Evolutionary conservation across 1,140 invertebrate species (phyloP).

Genomic region (Trichoplusia ni): DNA sequence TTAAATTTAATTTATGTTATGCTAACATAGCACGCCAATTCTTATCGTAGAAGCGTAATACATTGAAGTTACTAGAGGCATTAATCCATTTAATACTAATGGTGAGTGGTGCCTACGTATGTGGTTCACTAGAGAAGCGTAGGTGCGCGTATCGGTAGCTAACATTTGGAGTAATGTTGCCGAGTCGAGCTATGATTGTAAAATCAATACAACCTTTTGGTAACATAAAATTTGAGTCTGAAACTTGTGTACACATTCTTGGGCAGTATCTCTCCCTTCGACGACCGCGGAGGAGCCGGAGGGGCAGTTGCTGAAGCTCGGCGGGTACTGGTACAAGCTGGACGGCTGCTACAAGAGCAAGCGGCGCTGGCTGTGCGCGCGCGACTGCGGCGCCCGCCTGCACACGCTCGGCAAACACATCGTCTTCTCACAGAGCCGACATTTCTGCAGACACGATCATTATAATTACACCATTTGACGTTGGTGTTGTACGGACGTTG

Average conservation of each 20-base stretch:
- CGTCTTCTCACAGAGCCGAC: slow-evolving; percentile 62
- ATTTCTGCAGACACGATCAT: slow-evolving; percentile 57
- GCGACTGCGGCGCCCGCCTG: slow-evolving; percentile 65
- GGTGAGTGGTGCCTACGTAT: background rate
- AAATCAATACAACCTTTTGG: too few relatives aligned
- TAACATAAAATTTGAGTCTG: slow-evolving; percentile 6
- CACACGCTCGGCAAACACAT: slow-evolving; percentile 66
- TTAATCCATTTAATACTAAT: too few relatives aligned
- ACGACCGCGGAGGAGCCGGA: slow-evolving; percentile 6
- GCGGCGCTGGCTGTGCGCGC: slow-evolving; percentile 67
- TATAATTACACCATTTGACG: slow-evolving; percentile 56
- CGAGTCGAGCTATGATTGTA: background rate
- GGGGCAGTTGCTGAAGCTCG: slow-evolving; percentile 63
- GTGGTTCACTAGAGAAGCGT: too few relatives aligned
- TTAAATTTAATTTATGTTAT: too few relatives aligned
- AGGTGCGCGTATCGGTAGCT: too few relatives aligned
- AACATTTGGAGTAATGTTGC: too few relatives aligned
- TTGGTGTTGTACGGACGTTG: background rate
- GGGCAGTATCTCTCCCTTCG: slow-evolving; percentile 1
- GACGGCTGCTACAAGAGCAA: slow-evolving; percentile 58
- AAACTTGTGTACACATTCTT: slow-evolving; percentile 9
- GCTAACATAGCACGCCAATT: too few relatives aligned
- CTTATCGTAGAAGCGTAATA: too few relatives aligned
- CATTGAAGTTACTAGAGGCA: too few relatives aligned
- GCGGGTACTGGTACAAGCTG: slow-evolving; percentile 67